Conservation (phyloP, 2,888 invertebrate species). For the Himalopsyche tibetana region DNA sequence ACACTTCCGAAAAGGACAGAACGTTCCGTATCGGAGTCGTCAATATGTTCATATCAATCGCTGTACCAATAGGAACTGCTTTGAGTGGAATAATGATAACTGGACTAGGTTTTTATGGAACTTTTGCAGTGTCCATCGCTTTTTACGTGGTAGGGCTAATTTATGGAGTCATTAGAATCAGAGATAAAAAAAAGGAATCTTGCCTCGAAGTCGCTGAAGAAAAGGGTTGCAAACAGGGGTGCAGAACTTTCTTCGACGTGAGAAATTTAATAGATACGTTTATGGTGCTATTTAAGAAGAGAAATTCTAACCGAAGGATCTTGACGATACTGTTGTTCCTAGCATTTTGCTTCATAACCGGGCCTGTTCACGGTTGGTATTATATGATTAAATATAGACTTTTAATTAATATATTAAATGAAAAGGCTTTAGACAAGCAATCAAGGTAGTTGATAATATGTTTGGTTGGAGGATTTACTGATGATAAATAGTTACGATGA, state of each 20-base stretch:
- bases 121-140: constrained; percentile 70
- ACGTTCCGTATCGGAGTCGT: constrained; percentile 80
- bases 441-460: too few species aligned
- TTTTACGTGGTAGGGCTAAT: constrained; percentile 71
- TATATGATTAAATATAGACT: background rate
- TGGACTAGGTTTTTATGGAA: constrained; percentile 73
- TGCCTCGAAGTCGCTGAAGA: background rate
- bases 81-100: constrained; percentile 76
- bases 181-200: constrained; percentile 58
- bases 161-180: constrained; percentile 69
- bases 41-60: constrained; percentile 75
- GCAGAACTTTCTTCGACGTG: constrained; percentile 58
- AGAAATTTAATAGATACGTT: constrained; percentile 69
- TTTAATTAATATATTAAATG: too few species aligned
- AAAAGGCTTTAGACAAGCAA: too few species aligned
- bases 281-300: constrained; percentile 71
- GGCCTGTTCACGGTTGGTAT: constrained; percentile 75
- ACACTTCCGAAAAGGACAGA: constrained; percentile 77
- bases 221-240: constrained; percentile 3
- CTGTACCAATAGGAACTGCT: constrained; percentile 74
- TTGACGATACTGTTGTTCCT: constrained; percentile 72
- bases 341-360: constrained; percentile 74
- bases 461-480: too few species aligned
- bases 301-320: constrained; percentile 70
- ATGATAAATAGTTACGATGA: too few species aligned